These are phyloP conservation scores for Mactra quadrangularis DNA, from an alignment of 1,140 invertebrate species.

Conservation along the genomic window DNA sequence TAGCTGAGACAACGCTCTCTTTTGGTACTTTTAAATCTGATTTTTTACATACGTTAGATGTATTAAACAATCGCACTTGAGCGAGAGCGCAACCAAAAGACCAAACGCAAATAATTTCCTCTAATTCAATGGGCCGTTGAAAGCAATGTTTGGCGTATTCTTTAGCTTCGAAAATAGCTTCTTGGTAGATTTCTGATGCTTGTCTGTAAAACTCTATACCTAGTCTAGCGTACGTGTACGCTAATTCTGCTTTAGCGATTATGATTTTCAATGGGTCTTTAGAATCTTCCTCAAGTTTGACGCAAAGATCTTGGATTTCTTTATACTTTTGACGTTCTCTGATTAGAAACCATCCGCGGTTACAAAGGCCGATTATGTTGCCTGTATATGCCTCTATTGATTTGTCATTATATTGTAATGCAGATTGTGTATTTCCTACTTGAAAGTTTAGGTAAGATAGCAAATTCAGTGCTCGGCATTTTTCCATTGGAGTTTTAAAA, in stretches of 20 bases:
- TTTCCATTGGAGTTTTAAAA: slow-evolving; percentile 24
- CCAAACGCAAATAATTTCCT: slow-evolving; percentile 16
- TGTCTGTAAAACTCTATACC: slow-evolving; percentile 12
- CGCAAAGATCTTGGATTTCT: not conserved
- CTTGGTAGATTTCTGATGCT: not conserved
- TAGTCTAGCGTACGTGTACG: slow-evolving; percentile 18
- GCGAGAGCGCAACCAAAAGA: slow-evolving; percentile 27
- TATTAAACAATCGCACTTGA: not conserved
- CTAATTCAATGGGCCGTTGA: no score
- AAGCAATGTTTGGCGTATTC: not conserved
- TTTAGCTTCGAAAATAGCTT: not conserved
- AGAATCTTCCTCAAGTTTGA: not conserved
- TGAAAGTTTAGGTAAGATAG: slow-evolving; percentile 19
- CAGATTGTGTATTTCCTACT: not conserved
- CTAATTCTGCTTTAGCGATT: slow-evolving; percentile 21
- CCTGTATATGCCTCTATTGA: not conserved
- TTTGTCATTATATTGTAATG: slow-evolving; percentile 11
- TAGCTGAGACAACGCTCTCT: not conserved
- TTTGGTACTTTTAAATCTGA: not conserved
- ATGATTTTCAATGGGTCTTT: not conserved
- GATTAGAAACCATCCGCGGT: slow-evolving; percentile 4
- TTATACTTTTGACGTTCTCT: not conserved
- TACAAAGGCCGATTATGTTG: slow-evolving; percentile 6
- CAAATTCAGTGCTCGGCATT: slow-evolving; percentile 1
- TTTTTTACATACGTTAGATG: not conserved